A percentile compares a stretch with the other conserved stretches of the same genome.
These are phyloP conservation scores for Lamproptera curius DNA, from an alignment of 2,888 invertebrate species.

Conservation along the genomic window DNA sequence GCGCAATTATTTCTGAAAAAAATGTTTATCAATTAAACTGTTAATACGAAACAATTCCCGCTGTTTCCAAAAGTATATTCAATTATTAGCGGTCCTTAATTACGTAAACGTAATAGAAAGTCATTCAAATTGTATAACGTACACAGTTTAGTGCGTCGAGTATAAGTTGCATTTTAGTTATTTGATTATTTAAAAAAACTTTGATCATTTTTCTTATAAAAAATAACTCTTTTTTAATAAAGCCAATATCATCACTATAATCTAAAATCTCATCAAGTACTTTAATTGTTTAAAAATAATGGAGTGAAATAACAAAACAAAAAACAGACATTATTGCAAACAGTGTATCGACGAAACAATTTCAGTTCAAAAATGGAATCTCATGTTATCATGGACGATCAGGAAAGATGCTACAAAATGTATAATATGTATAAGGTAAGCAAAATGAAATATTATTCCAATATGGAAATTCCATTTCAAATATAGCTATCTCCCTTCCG, in stretches of 20 bases:
- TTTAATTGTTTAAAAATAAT: too few species aligned
- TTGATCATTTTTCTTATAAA: too few species aligned
- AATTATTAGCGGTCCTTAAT: constrained; percentile 6
- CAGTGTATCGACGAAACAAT: constrained; percentile 19
- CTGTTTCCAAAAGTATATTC: too few species aligned
- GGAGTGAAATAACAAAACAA: neutral
- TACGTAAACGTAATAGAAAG: constrained; percentile 8
- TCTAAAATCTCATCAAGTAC: neutral
- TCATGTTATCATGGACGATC: constrained; percentile 52
- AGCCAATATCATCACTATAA: too few species aligned
- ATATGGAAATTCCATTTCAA: constrained; percentile 18
- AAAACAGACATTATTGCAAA: neutral
- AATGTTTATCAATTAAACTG: neutral
- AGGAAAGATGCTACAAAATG: constrained; percentile 63
- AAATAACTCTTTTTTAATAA: too few species aligned
- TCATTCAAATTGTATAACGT: constrained; percentile 2
- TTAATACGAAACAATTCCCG: neutral
- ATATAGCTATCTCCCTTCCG: constrained; percentile 13
- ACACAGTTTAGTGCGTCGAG: neutral
- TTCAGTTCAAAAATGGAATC: constrained; percentile 58
- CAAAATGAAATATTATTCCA: constrained; percentile 20
- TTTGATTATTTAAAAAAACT: too few species aligned
- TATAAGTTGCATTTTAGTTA: too few species aligned
- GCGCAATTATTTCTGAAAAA: neutral
- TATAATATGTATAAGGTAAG: constrained; percentile 71